Percentiles rank a stretch among this genome's conserved stretches.
Conservation (phyloP, 2,113 vertebrate species). For the Sinocyclocheilus rhinocerous region DNA sequence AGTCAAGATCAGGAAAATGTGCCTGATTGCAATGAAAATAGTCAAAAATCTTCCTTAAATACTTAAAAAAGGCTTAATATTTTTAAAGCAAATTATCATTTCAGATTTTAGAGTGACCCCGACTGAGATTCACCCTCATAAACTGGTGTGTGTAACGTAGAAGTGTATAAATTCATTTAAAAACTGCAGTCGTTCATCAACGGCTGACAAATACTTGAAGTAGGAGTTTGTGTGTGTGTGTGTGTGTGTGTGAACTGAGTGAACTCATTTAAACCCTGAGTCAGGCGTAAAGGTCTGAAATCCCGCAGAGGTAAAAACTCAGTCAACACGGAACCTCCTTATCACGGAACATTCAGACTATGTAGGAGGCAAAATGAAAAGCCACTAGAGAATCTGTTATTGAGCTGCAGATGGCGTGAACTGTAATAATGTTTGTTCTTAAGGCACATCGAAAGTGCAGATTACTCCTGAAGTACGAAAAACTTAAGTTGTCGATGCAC, state of each 20-base stretch:
- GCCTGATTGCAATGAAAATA: too few relatives aligned
- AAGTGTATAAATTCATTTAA: conserved; percentile 29
- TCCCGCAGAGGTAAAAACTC: conserved; percentile 39
- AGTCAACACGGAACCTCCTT: conserved; percentile 48
- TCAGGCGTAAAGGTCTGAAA: conserved; percentile 43
- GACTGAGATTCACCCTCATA: neutral
- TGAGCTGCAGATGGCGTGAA: conserved; percentile 25
- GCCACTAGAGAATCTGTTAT: conserved; percentile 33
- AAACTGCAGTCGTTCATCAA: conserved; percentile 24
- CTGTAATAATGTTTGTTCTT: conserved; percentile 33
- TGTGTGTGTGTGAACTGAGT: neutral
- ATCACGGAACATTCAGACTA: conserved; percentile 32
- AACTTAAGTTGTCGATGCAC: neutral
- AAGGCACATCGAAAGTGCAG: conserved; percentile 8
- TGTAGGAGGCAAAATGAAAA: conserved; percentile 33
- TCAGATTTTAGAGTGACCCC: neutral
- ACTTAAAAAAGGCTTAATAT: too few relatives aligned
- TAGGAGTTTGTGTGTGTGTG: neutral
- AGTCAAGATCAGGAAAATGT: too few relatives aligned
- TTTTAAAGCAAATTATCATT: neutral
- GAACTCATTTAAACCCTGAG: conserved; percentile 27
- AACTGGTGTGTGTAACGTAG: neutral
- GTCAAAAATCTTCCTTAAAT: neutral
- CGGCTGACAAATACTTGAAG: neutral
- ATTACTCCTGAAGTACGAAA: neutral